These are phyloP conservation scores for Daktulosphaira vitifoliae DNA, from an alignment of 1,140 invertebrate species.

Conservation along the genomic window DNA sequence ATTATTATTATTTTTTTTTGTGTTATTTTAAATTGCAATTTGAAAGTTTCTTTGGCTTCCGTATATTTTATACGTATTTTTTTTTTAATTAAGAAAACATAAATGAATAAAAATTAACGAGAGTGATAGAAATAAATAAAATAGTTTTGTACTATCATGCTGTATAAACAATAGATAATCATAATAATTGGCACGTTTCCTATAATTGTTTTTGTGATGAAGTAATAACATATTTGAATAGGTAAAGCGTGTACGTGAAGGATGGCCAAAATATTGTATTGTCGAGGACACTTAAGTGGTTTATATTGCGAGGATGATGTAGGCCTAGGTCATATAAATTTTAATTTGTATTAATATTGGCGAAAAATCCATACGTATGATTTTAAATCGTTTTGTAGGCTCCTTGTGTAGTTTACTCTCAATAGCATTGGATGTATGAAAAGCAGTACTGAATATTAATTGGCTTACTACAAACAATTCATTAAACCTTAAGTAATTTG, in stretches of 20 bases:
- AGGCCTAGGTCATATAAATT: not conserved
- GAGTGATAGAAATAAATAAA: too few relatives aligned
- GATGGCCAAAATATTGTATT: not conserved
- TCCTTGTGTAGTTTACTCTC: not conserved
- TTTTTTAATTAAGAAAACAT: too few relatives aligned
- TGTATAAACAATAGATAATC: not conserved
- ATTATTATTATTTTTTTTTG: too few relatives aligned
- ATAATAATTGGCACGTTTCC: slow-evolving; percentile 5
- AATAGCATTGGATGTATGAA: slow-evolving; percentile 1
- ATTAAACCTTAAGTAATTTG: too few relatives aligned
- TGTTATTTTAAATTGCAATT: too few relatives aligned
- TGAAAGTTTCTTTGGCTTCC: too few relatives aligned
- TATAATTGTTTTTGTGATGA: not conserved
- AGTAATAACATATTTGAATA: not conserved
- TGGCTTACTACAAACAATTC: not conserved
- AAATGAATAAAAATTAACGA: too few relatives aligned
- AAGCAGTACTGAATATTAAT: slow-evolving; percentile 7
- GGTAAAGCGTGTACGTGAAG: slow-evolving; percentile 2
- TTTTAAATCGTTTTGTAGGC: not conserved
- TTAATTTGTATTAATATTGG: not conserved
- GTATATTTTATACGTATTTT: too few relatives aligned
- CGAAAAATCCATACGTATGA: not conserved
- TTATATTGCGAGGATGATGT: slow-evolving; percentile 5
- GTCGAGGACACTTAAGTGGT: slow-evolving; percentile 7
- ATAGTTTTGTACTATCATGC: too few relatives aligned